Evolutionary conservation across 2,113 vertebrate species (phyloP).

Genomic region (Malurus melanocephalus): DNA sequence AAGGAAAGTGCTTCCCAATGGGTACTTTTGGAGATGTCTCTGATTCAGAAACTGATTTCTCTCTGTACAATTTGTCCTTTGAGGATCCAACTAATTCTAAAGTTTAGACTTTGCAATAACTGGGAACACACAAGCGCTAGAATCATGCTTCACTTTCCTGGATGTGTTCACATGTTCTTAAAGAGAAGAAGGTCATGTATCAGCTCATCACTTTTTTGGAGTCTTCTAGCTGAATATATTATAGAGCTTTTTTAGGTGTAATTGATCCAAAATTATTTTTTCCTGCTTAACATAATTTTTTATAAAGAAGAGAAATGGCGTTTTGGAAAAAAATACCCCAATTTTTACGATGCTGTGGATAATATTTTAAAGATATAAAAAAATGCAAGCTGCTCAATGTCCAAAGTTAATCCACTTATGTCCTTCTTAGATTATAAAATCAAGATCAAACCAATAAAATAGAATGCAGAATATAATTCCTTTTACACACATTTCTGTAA

Average conservation of each 20-base stretch:
- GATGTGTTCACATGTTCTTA: constrained; percentile 9
- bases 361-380: background rate
- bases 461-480: background rate
- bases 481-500: background rate
- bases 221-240: constrained; percentile 34
- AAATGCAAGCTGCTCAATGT: background rate
- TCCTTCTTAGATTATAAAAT: background rate
- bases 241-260: background rate
- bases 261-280: background rate
- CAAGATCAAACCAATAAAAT: background rate
- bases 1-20: background rate
- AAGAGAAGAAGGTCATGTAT: constrained; percentile 31
- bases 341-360: background rate
- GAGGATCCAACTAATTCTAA: background rate
- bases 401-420: background rate
- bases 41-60: background rate
- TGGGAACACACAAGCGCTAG: background rate
- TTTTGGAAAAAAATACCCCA: background rate
- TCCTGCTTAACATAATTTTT: background rate
- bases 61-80: background rate
- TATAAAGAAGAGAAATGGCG: background rate
- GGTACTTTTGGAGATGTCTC: background rate
- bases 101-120: background rate
- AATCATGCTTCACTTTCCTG: background rate
- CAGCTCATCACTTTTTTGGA: constrained; percentile 2